phyloP scores from a whole-genome alignment of 2,888 invertebrate species.

The Drosophila affinis region DNA sequence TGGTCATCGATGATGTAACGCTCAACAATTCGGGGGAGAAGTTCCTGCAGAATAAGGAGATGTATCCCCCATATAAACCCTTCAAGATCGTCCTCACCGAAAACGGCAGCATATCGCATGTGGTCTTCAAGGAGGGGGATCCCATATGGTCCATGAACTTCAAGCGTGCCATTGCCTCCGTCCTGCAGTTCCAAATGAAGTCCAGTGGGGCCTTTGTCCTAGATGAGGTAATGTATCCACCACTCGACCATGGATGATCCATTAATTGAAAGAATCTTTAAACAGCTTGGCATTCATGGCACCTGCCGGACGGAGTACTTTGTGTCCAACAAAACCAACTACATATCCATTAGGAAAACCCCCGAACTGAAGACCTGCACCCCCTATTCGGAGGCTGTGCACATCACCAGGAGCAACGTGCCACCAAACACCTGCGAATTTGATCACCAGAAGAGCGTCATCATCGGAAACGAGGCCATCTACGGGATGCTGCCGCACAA shows the following conservation, averaged over 20 bases:
- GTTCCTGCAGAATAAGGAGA: conserved; percentile 83
- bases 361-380: conserved; percentile 83
- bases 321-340: conserved; percentile 83
- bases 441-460: conserved; percentile 83
- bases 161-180: conserved; percentile 87
- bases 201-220: conserved; percentile 83
- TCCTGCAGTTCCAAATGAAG: conserved; percentile 86
- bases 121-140: conserved; percentile 84
- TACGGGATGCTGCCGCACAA: conserved; percentile 82
- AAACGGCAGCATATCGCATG: conserved; percentile 82
- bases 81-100: conserved; percentile 82
- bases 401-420: conserved; percentile 83
- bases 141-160: conserved; percentile 88
- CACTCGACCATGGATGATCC: neutral
- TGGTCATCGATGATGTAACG: conserved; percentile 83
- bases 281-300: conserved; percentile 86
- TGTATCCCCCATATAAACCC: conserved; percentile 84
- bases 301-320: conserved; percentile 85
- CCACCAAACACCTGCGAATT: conserved; percentile 83
- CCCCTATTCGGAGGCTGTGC: conserved; percentile 82
- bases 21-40: conserved; percentile 83
- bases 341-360: conserved; percentile 83
- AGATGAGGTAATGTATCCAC: conserved; percentile 79
- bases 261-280: neutral
- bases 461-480: conserved; percentile 83